Base-by-base conservation (phyloP, 2,113 vertebrate species). In the Henicopernis longicauda region DNA sequence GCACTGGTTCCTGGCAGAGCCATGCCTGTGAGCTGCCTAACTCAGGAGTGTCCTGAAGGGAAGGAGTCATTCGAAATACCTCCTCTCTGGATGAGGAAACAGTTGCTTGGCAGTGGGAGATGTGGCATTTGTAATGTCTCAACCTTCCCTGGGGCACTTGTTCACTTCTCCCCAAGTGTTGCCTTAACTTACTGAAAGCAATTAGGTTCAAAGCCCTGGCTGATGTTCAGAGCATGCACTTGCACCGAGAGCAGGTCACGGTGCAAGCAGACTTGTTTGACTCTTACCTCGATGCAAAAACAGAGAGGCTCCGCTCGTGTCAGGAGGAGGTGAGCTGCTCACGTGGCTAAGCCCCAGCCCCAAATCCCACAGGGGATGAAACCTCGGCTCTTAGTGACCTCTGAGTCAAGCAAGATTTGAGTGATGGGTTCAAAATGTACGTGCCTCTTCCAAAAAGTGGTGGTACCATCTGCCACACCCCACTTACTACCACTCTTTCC, bases 291-390 rank as follows among this genome's bases (percentile, higher is more conserved):
- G 0, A 34, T 66, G 19, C 29, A 58, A 69, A 95, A 72, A 7
- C 1, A 5, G 42, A 92, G 79, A 67, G 70, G 57, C 40, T 90
- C 29, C 1, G 2, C 38, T 74, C 59, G 22, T 32, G 54, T 6
- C 72, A 74, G 23, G 32, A 86, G 15, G 49, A 59, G 29, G 18
- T 0, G 3, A 96, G 38, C 19, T 78, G 49, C 45, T 82, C 42
- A 10, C 0, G 0, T 0, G 0, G 47, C 36, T 6, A 9, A 90
- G 44, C 31, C 58, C 34, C 76, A 80, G 36, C 22, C 62, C 29
- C 1, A 1, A 2, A 23, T 82, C 47, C 67, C 57, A n/a, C 13
- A 7, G 27, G 16, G 57, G 19, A 79, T 12, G 26, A 79, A 89
- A 55, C 26, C 8, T 9, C 9, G 2, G 59, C 23, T 49, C 1